Percentiles rank a stretch among this genome's conserved stretches.
Evolutionary conservation across 2,797 vertebrate genomes (phyloP).

Genomic region (Harpagifer antarcticus): DNA sequence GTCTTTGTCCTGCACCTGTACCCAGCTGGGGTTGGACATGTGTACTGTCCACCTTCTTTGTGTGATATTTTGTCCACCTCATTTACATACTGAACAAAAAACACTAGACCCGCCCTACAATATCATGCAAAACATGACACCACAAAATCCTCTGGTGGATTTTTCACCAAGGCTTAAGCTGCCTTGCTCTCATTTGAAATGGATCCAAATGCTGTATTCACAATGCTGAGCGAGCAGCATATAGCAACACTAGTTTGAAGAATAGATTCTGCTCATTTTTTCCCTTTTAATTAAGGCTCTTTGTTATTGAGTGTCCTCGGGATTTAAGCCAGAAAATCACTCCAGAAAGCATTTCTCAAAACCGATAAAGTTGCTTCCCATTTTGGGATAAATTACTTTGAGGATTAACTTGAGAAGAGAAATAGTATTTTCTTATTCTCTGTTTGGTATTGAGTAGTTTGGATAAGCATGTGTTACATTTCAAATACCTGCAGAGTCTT

Average conservation of each 20-base stretch:
- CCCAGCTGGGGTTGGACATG: background rate
- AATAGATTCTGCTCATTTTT: slow-evolving; percentile 7
- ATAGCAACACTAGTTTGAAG: background rate
- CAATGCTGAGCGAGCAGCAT: slow-evolving; percentile 1
- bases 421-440: slow-evolving; percentile 3
- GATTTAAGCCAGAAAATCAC: slow-evolving; percentile 17
- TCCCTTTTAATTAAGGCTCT: slow-evolving; percentile 20
- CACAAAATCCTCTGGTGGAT: slow-evolving; percentile 18
- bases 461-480: slow-evolving; percentile 19
- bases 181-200: slow-evolving; percentile 13
- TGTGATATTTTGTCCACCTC: background rate
- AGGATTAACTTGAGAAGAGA: slow-evolving; percentile 6
- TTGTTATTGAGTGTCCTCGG: slow-evolving; percentile 11
- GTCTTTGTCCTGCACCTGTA: background rate
- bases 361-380: background rate
- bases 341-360: slow-evolving; percentile 7
- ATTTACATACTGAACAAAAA: background rate
- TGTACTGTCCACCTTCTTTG: background rate
- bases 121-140: background rate
- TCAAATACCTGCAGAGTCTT: slow-evolving; percentile 11
- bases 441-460: slow-evolving; percentile 10
- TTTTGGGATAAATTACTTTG: slow-evolving; percentile 9
- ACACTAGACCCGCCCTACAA: background rate
- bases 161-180: slow-evolving; percentile 4
- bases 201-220: background rate